Evolutionary conservation across 2,888 invertebrate species (phyloP), one percentile per base, ranked within the genome.

Genomic region (Euzophera pinguis): DNA sequence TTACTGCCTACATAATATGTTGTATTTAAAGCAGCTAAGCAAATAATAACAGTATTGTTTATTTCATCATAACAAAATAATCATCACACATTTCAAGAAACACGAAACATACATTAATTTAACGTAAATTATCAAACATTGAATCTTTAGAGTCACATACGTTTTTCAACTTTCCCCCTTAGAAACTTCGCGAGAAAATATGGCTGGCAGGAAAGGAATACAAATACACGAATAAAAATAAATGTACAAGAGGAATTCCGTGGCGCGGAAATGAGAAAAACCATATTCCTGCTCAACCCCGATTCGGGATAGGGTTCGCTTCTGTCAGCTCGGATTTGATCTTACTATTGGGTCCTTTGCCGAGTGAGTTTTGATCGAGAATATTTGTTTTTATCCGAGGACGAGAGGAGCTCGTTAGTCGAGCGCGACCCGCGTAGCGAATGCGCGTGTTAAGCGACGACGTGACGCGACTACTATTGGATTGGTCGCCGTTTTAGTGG

Each of bases 131-230:
- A 17, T 35, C 32, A 47, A 16, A 12, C 27, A 48, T 22, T 22
- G 8, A 37, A 38, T 27, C 17, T 14, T 22, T 16, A 13, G 32
- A 32, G 47, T 50, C 29, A 45, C 51, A 58, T 60, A 56, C 61
- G 61, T 62, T 34, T 42, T 50, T 43, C 39, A 27, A 50, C n/a
- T 17, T n/a, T 9, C 51, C 34, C 42, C 51, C 43, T 17, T 78
- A 75, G 77, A 80, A 78, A 78, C 73, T 78, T 81, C 79, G 74
- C 73, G 73, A 78, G 80, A 78, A 83, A 81, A 86, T 84, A 85
- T 77, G 71, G 73, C 77, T 74, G 71, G 82, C 86, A 80, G 82
- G 84, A 85, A 84, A 82, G 78, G 87, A 85, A 90, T 87, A 88
- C 85, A 86, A 86, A 89, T 81, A 83, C 22, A 22, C 75, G 75